Percentiles rank a stretch among this genome's conserved stretches.
Evolutionary conservation across 2,888 invertebrate genomes (phyloP).

Genomic region (Apamea anceps): DNA sequence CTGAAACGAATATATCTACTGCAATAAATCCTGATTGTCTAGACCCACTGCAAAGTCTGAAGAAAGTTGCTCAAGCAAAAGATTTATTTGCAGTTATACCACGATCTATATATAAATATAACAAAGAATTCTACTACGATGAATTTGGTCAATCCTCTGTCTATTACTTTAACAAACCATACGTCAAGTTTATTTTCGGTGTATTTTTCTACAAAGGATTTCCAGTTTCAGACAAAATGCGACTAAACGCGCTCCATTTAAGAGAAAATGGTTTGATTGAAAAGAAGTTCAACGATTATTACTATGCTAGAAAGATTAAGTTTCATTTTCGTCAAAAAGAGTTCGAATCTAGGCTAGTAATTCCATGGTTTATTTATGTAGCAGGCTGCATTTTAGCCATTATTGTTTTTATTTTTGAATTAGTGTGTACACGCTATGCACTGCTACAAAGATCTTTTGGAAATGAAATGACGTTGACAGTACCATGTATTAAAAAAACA

Average conservation of each 20-base stretch:
- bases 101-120: constrained; percentile 14
- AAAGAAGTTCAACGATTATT: constrained; percentile 42
- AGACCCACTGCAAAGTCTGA: constrained; percentile 14
- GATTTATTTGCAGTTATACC: constrained; percentile 20
- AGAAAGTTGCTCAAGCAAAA: constrained; percentile 25
- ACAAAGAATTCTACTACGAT: constrained; percentile 30
- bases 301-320: constrained; percentile 35
- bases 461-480: too few species aligned
- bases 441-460: background rate
- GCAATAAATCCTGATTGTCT: constrained; percentile 39
- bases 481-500: too few species aligned
- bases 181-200: constrained; percentile 27
- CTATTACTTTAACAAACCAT: constrained; percentile 44
- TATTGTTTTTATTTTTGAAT: constrained; percentile 44
- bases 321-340: constrained; percentile 15
- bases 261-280: constrained; percentile 52
- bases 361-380: constrained; percentile 56
- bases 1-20: constrained; percentile 57
- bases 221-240: constrained; percentile 49
- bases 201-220: constrained; percentile 51
- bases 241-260: constrained; percentile 40
- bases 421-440: constrained; percentile 4
- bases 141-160: constrained; percentile 36
- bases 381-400: constrained; percentile 34
- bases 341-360: constrained; percentile 24